Percentiles rank a stretch among this genome's conserved stretches.
These are phyloP conservation scores for Calliphora vomitoria DNA, from an alignment of 2,888 invertebrate genomes.

Conservation along the genomic window DNA sequence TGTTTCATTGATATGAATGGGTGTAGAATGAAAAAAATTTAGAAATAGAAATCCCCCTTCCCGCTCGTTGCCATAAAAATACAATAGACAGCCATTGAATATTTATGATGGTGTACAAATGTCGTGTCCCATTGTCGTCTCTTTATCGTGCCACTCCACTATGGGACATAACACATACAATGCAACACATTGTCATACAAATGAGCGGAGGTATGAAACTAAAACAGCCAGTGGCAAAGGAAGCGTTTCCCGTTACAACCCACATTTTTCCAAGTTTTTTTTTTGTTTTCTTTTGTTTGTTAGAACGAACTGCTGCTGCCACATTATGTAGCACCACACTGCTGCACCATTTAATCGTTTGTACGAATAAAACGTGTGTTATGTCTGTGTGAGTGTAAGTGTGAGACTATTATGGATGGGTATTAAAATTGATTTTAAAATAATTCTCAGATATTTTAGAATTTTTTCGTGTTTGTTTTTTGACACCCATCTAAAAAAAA, in stretches of 20 bases:
- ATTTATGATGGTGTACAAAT: slow-evolving; percentile 66
- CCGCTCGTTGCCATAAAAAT: slow-evolving; percentile 13
- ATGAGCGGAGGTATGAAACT: slow-evolving; percentile 51
- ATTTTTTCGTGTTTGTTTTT: slow-evolving; percentile 40
- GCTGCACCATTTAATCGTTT: slow-evolving; percentile 43
- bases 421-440: slow-evolving; percentile 68
- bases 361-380: slow-evolving; percentile 25
- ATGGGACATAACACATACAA: not conserved
- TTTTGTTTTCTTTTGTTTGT: slow-evolving; percentile 34
- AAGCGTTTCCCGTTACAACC: slow-evolving; percentile 74
- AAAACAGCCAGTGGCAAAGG: slow-evolving; percentile 65
- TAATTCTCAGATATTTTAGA: slow-evolving; percentile 58
- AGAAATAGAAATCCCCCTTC: slow-evolving; percentile 27
- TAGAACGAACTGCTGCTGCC: slow-evolving; percentile 18
- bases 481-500: slow-evolving; percentile 65
- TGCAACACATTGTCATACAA: slow-evolving; percentile 31
- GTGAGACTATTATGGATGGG: slow-evolving; percentile 55
- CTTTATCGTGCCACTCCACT: slow-evolving; percentile 28
- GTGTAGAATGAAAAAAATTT: slow-evolving; percentile 14
- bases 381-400: not conserved
- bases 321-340: slow-evolving; percentile 27
- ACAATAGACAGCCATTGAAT: slow-evolving; percentile 54
- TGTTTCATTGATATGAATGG: slow-evolving; percentile 55
- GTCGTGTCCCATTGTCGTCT: slow-evolving; percentile 58
- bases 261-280: slow-evolving; percentile 62